These are phyloP conservation scores for Spheniscus mendiculus DNA, from an alignment of 2,113 vertebrate genomes.

Conservation along the genomic window DNA sequence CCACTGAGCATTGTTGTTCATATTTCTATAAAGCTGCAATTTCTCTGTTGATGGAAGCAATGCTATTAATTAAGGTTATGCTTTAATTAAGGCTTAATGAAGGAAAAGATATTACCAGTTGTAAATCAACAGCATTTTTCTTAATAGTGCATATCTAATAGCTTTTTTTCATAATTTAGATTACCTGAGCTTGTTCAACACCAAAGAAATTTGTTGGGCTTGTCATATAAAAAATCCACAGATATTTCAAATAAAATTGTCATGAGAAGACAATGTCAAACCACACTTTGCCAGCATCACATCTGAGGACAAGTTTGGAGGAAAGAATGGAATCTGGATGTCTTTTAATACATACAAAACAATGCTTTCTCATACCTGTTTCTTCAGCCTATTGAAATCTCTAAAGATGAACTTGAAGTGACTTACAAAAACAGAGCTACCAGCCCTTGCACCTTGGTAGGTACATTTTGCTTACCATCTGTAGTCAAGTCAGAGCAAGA, in stretches of 20 bases:
- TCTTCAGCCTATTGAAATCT: background rate
- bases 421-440: background rate
- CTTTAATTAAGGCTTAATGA: background rate
- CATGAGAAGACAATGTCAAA: background rate
- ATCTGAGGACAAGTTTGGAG: background rate
- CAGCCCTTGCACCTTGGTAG: background rate
- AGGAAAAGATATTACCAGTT: background rate
- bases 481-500: background rate
- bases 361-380: background rate
- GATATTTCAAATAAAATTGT: background rate
- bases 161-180: background rate
- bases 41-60: background rate
- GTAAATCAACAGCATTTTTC: background rate
- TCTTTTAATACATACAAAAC: background rate
- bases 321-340: background rate
- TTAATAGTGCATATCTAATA: background rate
- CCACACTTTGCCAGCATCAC: background rate
- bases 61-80: slow-evolving; percentile 5
- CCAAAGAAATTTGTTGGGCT: background rate
- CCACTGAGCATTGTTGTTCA: background rate
- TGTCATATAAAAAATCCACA: background rate
- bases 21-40: background rate
- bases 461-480: background rate
- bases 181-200: background rate
- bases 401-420: background rate